phyloP scores from a whole-genome alignment of 2,113 vertebrate species.

The Pavo muticus region DNA sequence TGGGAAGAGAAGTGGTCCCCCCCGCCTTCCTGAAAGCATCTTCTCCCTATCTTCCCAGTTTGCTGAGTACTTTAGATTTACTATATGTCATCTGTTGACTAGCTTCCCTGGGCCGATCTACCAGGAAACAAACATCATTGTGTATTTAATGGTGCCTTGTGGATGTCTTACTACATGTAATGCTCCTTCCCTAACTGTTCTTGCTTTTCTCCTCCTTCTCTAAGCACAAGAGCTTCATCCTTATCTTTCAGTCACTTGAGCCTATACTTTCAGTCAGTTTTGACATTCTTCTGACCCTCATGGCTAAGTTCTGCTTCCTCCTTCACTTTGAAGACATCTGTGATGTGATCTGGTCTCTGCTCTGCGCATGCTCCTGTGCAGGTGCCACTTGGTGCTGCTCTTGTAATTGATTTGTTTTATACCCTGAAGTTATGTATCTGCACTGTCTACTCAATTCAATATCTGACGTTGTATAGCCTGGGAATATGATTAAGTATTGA shows the following conservation, averaged over 20 bases:
- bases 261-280: background rate
- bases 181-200: background rate
- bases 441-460: background rate
- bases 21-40: too few relatives aligned
- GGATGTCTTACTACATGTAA: background rate
- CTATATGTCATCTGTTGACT: too few relatives aligned
- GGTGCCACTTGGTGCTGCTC: background rate
- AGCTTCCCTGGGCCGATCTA: too few relatives aligned
- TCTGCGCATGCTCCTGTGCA: fast-evolving
- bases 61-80: too few relatives aligned
- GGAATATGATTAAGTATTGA: slow-evolving; percentile 53
- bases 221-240: background rate
- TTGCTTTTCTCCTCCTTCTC: background rate
- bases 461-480: background rate
- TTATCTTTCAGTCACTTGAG: background rate
- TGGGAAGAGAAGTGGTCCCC: background rate
- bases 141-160: background rate
- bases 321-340: background rate
- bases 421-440: background rate
- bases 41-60: too few relatives aligned
- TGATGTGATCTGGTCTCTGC: background rate
- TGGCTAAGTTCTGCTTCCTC: background rate
- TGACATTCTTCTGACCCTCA: background rate
- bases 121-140: too few relatives aligned
- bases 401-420: background rate